phyloP scores from a whole-genome alignment of 2,797 vertebrate species.

The Coregonus sp. region DNA sequence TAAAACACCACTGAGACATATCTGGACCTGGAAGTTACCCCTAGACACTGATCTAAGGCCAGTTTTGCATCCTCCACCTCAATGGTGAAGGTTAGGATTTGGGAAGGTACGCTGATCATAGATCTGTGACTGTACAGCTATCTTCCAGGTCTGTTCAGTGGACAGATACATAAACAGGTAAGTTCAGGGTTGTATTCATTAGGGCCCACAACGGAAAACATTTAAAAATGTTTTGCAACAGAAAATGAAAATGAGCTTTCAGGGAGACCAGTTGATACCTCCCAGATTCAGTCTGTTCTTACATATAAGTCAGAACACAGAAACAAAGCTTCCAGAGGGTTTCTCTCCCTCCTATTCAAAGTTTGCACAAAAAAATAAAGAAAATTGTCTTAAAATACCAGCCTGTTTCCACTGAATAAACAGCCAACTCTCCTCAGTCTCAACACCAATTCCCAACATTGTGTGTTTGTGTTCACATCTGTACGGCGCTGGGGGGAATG shows the following conservation, averaged over 20 bases:
- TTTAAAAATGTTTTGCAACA: background rate
- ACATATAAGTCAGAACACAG: background rate
- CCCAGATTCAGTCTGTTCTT: background rate
- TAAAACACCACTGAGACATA: background rate
- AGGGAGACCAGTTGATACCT: background rate
- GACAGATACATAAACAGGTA: background rate
- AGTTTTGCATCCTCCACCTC: background rate
- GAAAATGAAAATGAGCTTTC: background rate
- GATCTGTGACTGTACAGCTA: background rate
- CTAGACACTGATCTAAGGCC: background rate
- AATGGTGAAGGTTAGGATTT: background rate
- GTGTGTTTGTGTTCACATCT: conserved; percentile 82
- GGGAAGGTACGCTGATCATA: background rate
- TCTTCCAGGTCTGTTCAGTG: background rate
- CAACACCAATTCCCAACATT: background rate
- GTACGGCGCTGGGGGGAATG: conserved; percentile 81
- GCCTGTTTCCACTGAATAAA: background rate
- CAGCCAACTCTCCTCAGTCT: background rate
- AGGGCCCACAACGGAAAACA: background rate
- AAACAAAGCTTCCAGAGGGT: background rate
- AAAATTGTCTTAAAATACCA: background rate
- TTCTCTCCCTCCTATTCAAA: background rate
- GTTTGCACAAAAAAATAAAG: background rate
- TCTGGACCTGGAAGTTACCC: background rate
- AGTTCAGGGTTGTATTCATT: background rate